Evolutionary conservation across 2,888 invertebrate genomes (phyloP), one percentile per base, ranked within the genome.

Genomic region (Smittia sp.): DNA sequence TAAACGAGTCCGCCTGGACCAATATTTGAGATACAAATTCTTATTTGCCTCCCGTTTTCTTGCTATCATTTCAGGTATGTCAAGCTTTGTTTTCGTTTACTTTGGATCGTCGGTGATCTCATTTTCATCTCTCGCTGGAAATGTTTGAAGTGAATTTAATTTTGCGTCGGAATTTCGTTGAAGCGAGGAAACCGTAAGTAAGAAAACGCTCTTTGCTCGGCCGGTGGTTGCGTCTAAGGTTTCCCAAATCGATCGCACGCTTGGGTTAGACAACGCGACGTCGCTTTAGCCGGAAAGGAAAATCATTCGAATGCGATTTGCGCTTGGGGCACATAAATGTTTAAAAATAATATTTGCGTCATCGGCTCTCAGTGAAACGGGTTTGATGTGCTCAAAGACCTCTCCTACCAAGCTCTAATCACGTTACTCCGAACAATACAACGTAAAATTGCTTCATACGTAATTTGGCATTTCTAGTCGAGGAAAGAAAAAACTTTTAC

Each of bases 61-160:
- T 46, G n/a, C 58, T 58, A 7, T 58, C 18, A 3, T 58, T 58
- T 18, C 58, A 58, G 58, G 58, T 58, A 58, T 58, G 58, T 58
- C 58, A 58, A 58, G 15, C 7, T 52, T n/a, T 58, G 6, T 13
- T 46, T 11, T 46, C 15, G 4, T 2, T n/a, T 46, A 11, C 11
- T n/a, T 6, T 46, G 46, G 13, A 46, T 46, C 2, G 2, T 15
- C 11, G 46, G 2, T 46, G 46, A 46, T 46, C 46, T 2, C 46
- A 46, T 46, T 39, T 39, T 46, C 46, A 46, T 46, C 11, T 46
- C 46, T 46, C 11, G 46, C 46, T 46, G 11, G n/a, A 46, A 46
- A 15, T 11, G n/a, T 46, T 3, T 46, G n/a, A 46, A 46, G 2
- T 46, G 3, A 11, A 3, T 11, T 46, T 46, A 46, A 6, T 46